Conservation (phyloP, 2,888 invertebrate species). For the Tachina fera region DNA sequence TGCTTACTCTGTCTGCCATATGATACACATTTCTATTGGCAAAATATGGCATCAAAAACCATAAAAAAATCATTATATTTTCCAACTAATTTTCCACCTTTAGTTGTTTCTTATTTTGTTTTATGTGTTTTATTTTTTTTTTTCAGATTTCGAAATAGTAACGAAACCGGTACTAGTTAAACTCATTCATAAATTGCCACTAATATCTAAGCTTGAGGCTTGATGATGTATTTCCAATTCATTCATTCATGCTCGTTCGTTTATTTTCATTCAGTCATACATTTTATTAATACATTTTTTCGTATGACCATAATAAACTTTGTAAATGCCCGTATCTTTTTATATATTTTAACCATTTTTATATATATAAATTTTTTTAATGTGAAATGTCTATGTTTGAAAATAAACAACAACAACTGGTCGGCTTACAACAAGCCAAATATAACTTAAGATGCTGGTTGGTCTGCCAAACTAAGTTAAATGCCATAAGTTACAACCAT, state of each 20-base stretch:
- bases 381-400: conserved; percentile 25
- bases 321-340: conserved; percentile 10
- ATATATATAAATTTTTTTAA: conserved; percentile 28
- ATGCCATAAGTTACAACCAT: conserved; percentile 46
- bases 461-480: conserved; percentile 24
- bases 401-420: conserved; percentile 6
- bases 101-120: neutral
- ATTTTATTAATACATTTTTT: conserved; percentile 60
- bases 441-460: conserved; percentile 19
- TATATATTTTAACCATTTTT: conserved; percentile 31
- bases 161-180: conserved; percentile 64
- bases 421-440: conserved; percentile 25
- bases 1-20: neutral
- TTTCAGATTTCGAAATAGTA: conserved; percentile 38
- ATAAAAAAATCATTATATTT: conserved; percentile 50
- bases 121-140: conserved; percentile 1
- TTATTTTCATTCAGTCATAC: conserved; percentile 39
- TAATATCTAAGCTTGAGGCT: conserved; percentile 8
- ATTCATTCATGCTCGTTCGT: conserved; percentile 39
- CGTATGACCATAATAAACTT: conserved; percentile 61
- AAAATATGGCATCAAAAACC: conserved; percentile 38
- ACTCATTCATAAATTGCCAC: conserved; percentile 68
- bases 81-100: conserved; percentile 62
- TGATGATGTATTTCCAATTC: conserved; percentile 51
- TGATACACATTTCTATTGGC: conserved; percentile 55